phyloP scores from a whole-genome alignment of 2,888 invertebrate species.

The Heterodera filipjevi region DNA sequence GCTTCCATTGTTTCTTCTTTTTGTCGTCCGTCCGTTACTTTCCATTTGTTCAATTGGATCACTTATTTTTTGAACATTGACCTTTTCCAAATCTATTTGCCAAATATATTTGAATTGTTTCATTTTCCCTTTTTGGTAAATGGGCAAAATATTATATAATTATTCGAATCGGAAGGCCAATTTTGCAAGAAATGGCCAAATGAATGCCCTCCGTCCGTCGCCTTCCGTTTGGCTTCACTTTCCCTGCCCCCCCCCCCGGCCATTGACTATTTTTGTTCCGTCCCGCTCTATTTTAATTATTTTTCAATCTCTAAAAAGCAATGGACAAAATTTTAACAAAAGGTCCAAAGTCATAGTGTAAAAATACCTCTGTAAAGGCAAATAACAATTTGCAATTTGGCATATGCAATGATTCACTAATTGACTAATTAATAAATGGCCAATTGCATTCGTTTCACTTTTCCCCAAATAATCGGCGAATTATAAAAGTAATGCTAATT shows the following conservation, averaged over 20 bases:
- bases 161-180: not conserved
- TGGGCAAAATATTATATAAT: constrained; percentile 7
- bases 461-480: too few species aligned
- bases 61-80: not conserved
- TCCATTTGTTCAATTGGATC: not conserved
- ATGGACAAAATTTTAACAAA: not conserved
- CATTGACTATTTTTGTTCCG: constrained; percentile 17
- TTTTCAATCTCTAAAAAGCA: constrained; percentile 17
- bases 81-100: not conserved
- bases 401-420: too few species aligned
- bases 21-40: too few species aligned
- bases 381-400: too few species aligned
- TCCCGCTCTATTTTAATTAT: not conserved
- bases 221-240: constrained; percentile 4
- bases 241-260: not conserved
- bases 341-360: too few species aligned
- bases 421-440: too few species aligned
- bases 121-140: not conserved
- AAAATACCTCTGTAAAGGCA: too few species aligned
- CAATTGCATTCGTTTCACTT: too few species aligned
- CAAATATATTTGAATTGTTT: not conserved
- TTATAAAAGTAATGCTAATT: too few species aligned
- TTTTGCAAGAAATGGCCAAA: constrained; percentile 5
- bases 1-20: too few species aligned
- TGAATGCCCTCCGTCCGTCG: not conserved